Base-by-base conservation (phyloP, 2,797 vertebrate genomes). In the Phataginus tetradactyla region DNA sequence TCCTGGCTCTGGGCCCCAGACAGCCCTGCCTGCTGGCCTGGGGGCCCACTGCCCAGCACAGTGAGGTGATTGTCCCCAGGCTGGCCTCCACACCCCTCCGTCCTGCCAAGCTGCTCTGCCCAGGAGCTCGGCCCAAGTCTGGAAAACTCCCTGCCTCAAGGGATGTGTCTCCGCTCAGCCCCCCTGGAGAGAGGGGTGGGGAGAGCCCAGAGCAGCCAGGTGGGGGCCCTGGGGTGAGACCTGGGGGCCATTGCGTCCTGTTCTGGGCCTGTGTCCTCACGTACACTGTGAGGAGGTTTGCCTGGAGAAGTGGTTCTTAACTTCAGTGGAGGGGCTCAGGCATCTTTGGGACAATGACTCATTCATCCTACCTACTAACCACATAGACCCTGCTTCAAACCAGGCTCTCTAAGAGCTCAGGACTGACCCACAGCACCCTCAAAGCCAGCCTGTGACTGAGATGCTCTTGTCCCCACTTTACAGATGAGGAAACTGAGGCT, bases 41-140 rank as follows among this genome's bases (percentile, higher is more conserved):
- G 51, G 17, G 18, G 27, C 78, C 34, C 32, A 74, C n/a, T 29
- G 7, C 39, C 5, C 3, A 42, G 78, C 83, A 97, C 78, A 96
- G 25, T 1, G 53, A 86, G 53, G 61, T 7, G 20, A 72, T 11
- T 96, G 69, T 92, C 39, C 32, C 23, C 2, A 7, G 79, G 14
- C 32, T 77, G 84, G 84, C 55, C 64, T 90, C 84, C 63, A 45
- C 1, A 1, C 37, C 72, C 39, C 51, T 79, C 27, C 1, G 1
- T 29, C 55, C 80, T 12, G 80, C 92, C 96, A 84, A 81, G 29
- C 27, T 59, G 75, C 84, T 55, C 72, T 63, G 51, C 81, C 72
- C 80, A 86, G 69, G 63, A 66, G 25, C 64, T 53, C 53, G 71
- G 71, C 23, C 42, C 0, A 15, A 32, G 53, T 68, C 72, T 78